These are phyloP conservation scores for Drosophila equinoxialis DNA, from an alignment of 1,140 invertebrate genomes.

Conservation along the genomic window DNA sequence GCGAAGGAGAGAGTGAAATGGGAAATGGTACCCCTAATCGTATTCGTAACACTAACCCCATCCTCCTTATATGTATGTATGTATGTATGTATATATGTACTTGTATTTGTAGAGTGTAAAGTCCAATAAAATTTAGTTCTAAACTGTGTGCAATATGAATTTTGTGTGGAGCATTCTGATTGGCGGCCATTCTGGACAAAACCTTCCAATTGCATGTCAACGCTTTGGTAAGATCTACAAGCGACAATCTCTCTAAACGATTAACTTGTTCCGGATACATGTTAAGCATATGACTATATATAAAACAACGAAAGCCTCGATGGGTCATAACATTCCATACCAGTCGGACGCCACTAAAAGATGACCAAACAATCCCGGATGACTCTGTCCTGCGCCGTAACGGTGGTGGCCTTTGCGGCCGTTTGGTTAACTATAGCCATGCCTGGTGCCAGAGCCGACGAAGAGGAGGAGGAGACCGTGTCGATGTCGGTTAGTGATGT, in stretches of 20 bases:
- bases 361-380: slow-evolving; percentile 26
- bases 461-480: slow-evolving; percentile 40
- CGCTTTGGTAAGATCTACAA: slow-evolving; percentile 43
- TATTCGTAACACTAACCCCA: background rate
- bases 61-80: too few relatives aligned
- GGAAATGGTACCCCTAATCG: background rate
- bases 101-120: background rate
- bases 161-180: slow-evolving; percentile 20
- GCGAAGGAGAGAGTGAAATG: background rate
- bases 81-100: too few relatives aligned
- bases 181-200: background rate
- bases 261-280: slow-evolving; percentile 40
- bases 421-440: slow-evolving; percentile 12
- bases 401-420: slow-evolving; percentile 25
- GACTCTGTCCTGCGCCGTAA: slow-evolving; percentile 13
- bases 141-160: background rate
- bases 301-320: slow-evolving; percentile 4
- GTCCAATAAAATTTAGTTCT: slow-evolving; percentile 35
- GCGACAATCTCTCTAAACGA: slow-evolving; percentile 10
- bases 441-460: slow-evolving; percentile 15
- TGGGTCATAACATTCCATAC: slow-evolving; percentile 6
- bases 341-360: background rate
- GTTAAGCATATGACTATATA: slow-evolving; percentile 24
- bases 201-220: slow-evolving; percentile 35
- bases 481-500: slow-evolving; percentile 54